Evolutionary conservation across 1,140 invertebrate genomes (phyloP).

Genomic region (Drosophila yakuba): DNA sequence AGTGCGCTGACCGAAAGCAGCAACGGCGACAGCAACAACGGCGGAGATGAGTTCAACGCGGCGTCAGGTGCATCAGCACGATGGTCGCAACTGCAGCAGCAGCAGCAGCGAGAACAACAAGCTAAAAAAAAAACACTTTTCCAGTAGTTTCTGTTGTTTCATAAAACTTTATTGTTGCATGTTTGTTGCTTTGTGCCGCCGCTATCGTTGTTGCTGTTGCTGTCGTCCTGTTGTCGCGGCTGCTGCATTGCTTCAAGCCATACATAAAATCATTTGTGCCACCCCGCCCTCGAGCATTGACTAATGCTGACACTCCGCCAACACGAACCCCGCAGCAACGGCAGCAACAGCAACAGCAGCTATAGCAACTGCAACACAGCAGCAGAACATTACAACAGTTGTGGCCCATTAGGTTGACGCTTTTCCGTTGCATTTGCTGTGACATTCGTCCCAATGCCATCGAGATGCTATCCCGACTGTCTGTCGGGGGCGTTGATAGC

Average conservation of each 20-base stretch:
- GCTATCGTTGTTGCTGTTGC: slow-evolving; percentile 20
- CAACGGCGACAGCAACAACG: slow-evolving; percentile 28
- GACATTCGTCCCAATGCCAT: slow-evolving; percentile 26
- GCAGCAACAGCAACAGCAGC: slow-evolving; percentile 10
- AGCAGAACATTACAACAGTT: slow-evolving; percentile 40
- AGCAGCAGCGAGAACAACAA: slow-evolving; percentile 22
- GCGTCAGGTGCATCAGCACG: slow-evolving; percentile 68
- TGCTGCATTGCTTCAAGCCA: slow-evolving; percentile 47
- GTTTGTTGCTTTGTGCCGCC: slow-evolving; percentile 44
- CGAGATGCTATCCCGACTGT: slow-evolving; percentile 4
- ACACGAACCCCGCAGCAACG: slow-evolving; percentile 24
- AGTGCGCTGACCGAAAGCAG: slow-evolving; percentile 70
- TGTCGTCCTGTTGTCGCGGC: slow-evolving; percentile 28
- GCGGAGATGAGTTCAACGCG: slow-evolving; percentile 69
- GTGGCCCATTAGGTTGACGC: slow-evolving; percentile 56
- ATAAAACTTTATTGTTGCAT: slow-evolving; percentile 77
- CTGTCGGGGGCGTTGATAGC: slow-evolving; percentile 36
- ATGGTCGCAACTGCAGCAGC: slow-evolving; percentile 20
- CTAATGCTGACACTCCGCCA: slow-evolving; percentile 45
- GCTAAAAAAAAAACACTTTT: slow-evolving; percentile 23
- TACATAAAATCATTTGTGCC: slow-evolving; percentile 67
- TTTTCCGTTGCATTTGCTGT: slow-evolving; percentile 54
- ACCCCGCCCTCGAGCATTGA: slow-evolving; percentile 37
- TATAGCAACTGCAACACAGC: slow-evolving; percentile 20
- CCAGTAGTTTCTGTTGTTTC: slow-evolving; percentile 60